A percentile compares a stretch with the other conserved stretches of the same genome.
Evolutionary conservation across 2,797 vertebrate species (phyloP).

Genomic region (Sebastes matsubarae): DNA sequence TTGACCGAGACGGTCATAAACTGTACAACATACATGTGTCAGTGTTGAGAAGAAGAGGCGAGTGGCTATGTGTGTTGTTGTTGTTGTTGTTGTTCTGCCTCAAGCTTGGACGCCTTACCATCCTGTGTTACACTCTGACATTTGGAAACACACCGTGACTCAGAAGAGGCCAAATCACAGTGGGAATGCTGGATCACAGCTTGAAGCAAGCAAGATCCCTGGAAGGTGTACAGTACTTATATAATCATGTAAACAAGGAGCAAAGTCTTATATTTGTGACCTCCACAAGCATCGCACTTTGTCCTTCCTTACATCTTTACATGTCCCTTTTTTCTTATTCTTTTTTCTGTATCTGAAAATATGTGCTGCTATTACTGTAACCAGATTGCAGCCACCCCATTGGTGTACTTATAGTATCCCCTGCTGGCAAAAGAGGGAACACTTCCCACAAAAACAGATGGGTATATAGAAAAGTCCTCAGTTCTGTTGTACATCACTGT

Average conservation of each 20-base stretch:
- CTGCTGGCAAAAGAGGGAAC: slow-evolving; percentile 70
- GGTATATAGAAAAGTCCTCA: background rate
- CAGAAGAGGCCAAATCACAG: slow-evolving; percentile 43
- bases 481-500: background rate
- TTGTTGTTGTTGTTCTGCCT: slow-evolving; percentile 38
- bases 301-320: slow-evolving; percentile 33
- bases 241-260: slow-evolving; percentile 39
- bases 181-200: background rate
- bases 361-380: background rate
- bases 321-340: background rate
- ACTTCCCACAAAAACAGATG: background rate
- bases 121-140: slow-evolving; percentile 56
- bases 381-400: slow-evolving; percentile 7
- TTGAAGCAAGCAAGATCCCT: slow-evolving; percentile 18
- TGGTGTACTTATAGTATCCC: slow-evolving; percentile 71
- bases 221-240: slow-evolving; percentile 28
- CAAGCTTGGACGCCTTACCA: slow-evolving; percentile 28
- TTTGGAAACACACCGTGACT: slow-evolving; percentile 59
- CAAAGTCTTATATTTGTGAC: slow-evolving; percentile 28
- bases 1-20: slow-evolving; percentile 7
- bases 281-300: slow-evolving; percentile 21
- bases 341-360: slow-evolving; percentile 6
- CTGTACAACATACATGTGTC: slow-evolving; percentile 10
- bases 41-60: slow-evolving; percentile 5
- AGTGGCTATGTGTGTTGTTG: slow-evolving; percentile 1